phyloP scores from a whole-genome alignment of 2,888 invertebrate species.

The Dolomedes plantarius region DNA sequence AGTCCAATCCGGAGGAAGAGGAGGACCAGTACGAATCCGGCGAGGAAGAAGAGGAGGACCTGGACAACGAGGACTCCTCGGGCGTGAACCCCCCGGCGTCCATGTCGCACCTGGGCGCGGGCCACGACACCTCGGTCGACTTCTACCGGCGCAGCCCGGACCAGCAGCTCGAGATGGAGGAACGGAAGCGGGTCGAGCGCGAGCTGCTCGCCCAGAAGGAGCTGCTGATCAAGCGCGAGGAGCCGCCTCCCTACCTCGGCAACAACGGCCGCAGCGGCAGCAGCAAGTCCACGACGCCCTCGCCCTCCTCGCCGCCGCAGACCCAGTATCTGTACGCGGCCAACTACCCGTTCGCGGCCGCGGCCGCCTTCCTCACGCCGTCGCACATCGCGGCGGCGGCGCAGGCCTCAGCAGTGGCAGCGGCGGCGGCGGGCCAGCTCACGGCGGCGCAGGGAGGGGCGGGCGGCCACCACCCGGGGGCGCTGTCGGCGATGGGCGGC shows the following conservation, averaged over 20 bases:
- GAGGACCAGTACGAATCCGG: conserved; percentile 74
- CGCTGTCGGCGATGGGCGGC: not conserved
- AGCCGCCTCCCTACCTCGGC: conserved; percentile 57
- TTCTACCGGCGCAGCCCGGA: conserved; percentile 57
- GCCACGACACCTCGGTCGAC: conserved; percentile 3
- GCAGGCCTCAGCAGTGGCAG: conserved; percentile 33
- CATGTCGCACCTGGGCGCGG: not conserved
- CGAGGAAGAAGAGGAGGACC: conserved; percentile 25
- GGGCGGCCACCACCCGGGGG: not conserved
- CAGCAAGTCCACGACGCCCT: conserved; percentile 50
- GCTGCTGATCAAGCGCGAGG: conserved; percentile 74
- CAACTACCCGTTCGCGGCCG: conserved; percentile 11
- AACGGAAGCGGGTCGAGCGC: conserved; percentile 77
- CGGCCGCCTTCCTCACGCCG: conserved; percentile 31
- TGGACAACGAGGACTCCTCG: not conserved
- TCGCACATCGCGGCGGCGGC: conserved; percentile 47
- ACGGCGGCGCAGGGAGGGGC: not conserved
- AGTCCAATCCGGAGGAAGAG: conserved; percentile 75
- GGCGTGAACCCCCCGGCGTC: not conserved
- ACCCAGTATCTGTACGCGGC: conserved; percentile 62
- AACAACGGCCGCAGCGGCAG: conserved; percentile 25
- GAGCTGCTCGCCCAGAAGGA: conserved; percentile 77
- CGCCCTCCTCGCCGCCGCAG: conserved; percentile 39
- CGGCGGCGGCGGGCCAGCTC: conserved; percentile 2
- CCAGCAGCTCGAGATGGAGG: conserved; percentile 76